Evolutionary conservation across 2,113 vertebrate species (phyloP).

Genomic region (Nyctereutes procyonoides): DNA sequence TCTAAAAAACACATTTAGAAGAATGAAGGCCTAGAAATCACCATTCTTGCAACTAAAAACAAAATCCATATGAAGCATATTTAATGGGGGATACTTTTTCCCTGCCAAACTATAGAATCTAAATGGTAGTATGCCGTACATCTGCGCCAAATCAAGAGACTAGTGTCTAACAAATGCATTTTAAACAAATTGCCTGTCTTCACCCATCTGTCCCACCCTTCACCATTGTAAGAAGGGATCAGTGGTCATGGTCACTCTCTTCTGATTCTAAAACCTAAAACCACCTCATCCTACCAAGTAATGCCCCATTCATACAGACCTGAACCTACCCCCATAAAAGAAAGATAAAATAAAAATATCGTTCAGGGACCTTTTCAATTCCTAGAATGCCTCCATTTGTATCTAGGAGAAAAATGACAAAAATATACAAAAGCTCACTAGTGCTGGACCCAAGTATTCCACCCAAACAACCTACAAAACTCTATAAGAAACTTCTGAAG

Average conservation of each 20-base stretch:
- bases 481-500: neutral
- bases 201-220: neutral
- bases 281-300: neutral
- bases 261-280: neutral
- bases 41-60: neutral
- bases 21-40: neutral
- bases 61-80: slow-evolving; percentile 4
- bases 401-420: neutral
- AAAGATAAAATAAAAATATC: neutral
- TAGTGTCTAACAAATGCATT: neutral
- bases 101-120: neutral
- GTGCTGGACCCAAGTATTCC: neutral
- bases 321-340: neutral
- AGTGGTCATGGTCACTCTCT: neutral
- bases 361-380: neutral
- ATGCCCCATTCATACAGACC: neutral
- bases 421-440: slow-evolving; percentile 7
- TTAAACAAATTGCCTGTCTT: neutral
- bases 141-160: neutral
- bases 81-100: neutral
- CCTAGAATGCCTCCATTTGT: neutral
- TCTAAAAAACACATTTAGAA: neutral
- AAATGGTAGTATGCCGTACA: neutral
- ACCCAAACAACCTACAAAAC: neutral
- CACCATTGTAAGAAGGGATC: neutral